phyloP scores from a whole-genome alignment of 1,140 invertebrate genomes.

The Magallana gigas region DNA sequence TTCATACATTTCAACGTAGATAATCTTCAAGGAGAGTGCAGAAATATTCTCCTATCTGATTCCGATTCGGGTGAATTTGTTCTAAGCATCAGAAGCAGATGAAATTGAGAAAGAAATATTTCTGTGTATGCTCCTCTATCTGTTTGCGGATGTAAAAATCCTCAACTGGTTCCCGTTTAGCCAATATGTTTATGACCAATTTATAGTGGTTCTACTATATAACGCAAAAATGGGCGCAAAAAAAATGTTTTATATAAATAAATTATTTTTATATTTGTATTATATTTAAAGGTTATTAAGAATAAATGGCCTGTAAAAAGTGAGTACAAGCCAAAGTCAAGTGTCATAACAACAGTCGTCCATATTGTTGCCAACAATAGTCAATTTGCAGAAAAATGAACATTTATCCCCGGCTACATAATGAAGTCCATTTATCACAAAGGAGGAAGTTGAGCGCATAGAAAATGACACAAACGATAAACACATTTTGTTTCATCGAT shows the following conservation, averaged over 20 bases:
- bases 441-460: conserved; percentile 10
- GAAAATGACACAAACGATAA: neutral
- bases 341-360: neutral
- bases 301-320: conserved; percentile 4
- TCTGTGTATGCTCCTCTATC: too few relatives aligned
- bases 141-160: neutral
- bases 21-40: too few relatives aligned
- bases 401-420: neutral
- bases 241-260: too few relatives aligned
- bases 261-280: neutral
- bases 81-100: neutral
- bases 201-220: neutral
- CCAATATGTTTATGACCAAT: neutral
- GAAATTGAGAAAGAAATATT: too few relatives aligned
- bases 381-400: neutral
- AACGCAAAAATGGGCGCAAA: neutral
- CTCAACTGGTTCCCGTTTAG: neutral
- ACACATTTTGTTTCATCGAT: neutral
- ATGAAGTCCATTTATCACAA: neutral
- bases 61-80: too few relatives aligned
- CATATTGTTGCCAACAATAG: neutral
- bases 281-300: neutral
- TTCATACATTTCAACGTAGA: too few relatives aligned
- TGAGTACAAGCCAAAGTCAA: neutral
- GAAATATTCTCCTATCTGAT: too few relatives aligned